A percentile compares a stretch with the other conserved stretches of the same genome.
These are phyloP conservation scores for Tylochromis polylepis DNA, from an alignment of 2,113 vertebrate genomes.

Conservation along the genomic window DNA sequence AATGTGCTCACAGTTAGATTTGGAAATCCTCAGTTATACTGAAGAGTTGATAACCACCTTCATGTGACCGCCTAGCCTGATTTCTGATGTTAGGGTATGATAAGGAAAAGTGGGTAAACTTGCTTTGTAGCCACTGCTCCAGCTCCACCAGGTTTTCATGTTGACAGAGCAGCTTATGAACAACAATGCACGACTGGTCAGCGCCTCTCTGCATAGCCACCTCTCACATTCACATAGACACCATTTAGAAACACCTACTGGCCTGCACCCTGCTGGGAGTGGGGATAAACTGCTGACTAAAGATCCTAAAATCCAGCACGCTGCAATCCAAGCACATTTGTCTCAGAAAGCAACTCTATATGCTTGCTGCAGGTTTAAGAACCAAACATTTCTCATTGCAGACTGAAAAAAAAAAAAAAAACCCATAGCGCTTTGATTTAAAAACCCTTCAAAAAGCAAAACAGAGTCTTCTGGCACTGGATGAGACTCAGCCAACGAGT, in stretches of 20 bases:
- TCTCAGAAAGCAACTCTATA: neutral
- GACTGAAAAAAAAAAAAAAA: neutral
- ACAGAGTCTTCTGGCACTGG: neutral
- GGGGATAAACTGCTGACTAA: conserved; percentile 4
- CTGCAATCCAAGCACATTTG: conserved; percentile 8
- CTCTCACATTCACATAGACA: neutral
- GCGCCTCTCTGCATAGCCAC: neutral
- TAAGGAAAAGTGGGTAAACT: neutral
- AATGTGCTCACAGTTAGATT: neutral
- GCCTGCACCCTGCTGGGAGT: neutral
- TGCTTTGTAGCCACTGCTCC: neutral
- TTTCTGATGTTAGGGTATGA: neutral
- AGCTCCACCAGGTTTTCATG: neutral
- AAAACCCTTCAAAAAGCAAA: neutral
- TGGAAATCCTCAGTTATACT: neutral
- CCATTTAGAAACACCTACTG: neutral
- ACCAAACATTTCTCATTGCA: neutral
- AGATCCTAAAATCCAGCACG: neutral
- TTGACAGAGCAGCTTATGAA: neutral
- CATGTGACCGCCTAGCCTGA: neutral
- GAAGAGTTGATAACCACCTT: neutral
- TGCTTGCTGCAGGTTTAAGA: neutral
- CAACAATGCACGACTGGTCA: neutral
- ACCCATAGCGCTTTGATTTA: neutral
- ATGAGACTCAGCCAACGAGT: neutral